These are phyloP conservation scores for Gambusia holbrooki DNA, from an alignment of 2,113 vertebrate genomes.

Conservation along the genomic window DNA sequence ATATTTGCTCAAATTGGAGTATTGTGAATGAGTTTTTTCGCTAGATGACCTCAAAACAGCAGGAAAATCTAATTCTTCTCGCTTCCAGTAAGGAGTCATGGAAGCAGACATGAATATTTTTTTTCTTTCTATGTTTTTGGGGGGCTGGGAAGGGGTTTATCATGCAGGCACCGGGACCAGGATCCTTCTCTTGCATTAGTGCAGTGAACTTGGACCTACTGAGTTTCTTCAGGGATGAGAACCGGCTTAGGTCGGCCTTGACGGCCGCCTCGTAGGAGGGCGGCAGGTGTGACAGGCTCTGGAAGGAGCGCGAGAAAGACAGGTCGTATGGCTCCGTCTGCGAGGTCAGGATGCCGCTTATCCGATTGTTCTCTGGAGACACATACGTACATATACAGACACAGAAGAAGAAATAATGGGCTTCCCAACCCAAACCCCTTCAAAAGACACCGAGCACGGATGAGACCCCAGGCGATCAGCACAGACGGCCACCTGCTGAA, in stretches of 20 bases:
- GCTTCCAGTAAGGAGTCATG: conserved; percentile 32
- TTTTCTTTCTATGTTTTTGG: background rate
- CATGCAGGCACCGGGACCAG: conserved; percentile 61
- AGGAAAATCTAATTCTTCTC: conserved; percentile 21
- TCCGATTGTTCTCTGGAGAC: conserved; percentile 91
- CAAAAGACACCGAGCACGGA: conserved; percentile 2
- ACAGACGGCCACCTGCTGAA: conserved; percentile 51
- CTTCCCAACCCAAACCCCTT: background rate
- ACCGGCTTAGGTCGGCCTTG: conserved; percentile 95
- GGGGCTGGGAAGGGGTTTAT: background rate
- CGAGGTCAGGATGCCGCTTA: conserved; percentile 96
- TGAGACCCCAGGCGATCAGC: conserved; percentile 12
- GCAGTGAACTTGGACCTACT: conserved; percentile 86
- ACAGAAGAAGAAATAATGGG: conserved; percentile 65
- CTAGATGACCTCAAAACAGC: conserved; percentile 13
- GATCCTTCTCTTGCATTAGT: conserved; percentile 61
- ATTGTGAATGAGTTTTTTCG: background rate
- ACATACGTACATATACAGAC: conserved; percentile 76
- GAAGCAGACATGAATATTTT: conserved; percentile 21
- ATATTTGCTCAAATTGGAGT: conserved; percentile 9
- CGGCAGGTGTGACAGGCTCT: conserved; percentile 97
- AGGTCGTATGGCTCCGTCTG: conserved; percentile 98
- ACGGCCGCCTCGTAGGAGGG: conserved; percentile 96
- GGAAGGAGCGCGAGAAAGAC: conserved; percentile 98
- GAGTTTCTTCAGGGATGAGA: conserved; percentile 97